Base-by-base conservation (phyloP, 2,113 vertebrate genomes). In the Rhabdomys dilectus region DNA sequence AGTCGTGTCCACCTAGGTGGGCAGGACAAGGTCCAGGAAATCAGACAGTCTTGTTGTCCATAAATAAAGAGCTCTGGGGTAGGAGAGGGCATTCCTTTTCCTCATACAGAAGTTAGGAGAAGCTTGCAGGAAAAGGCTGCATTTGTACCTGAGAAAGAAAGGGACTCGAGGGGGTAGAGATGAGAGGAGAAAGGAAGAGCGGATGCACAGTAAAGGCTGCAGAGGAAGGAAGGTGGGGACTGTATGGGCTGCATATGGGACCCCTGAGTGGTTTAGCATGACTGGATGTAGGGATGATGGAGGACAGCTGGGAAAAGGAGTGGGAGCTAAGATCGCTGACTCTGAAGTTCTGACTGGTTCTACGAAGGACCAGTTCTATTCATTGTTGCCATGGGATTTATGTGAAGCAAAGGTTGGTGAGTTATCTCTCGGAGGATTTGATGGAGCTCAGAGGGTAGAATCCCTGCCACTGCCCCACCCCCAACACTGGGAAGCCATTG, bases 1-100 rank as follows among this genome's bases (percentile, higher is more conserved):
- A 53, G 36, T 36, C 51, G 11, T 77, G 15, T 88, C 64, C 3
- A n/a, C 19, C 17, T 58, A 88, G 64, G 66, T 4, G 31, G 26
- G 80, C 22, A 68, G n/a, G 51, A 86, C 21, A 34, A 24, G 72
- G 77, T 36, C 34, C 36, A 58, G 7, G 24, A n/a, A 68, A 24
- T 80, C 24, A 93, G 26, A 36, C 60, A 45, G 9, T 75, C 82
- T 58, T 53, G 3, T 88, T 86, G 58, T 36, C n/a, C 75, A 90
- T 56, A 80, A 51, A 76, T 73, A 64, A 94, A 95, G 60, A n/a
- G 15, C 70, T 81, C 13, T 88, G 51, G 53, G 42, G 34, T 90
- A 85, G 36, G 36, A 81, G 45, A 31, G 72, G 64, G 1, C 16
- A 39, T 88, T 94, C 93, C 48, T 96, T 96, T 34, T 76, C 62